Conservation (phyloP, 2,113 vertebrate genomes). For the Thamnophis sirtalis region DNA sequence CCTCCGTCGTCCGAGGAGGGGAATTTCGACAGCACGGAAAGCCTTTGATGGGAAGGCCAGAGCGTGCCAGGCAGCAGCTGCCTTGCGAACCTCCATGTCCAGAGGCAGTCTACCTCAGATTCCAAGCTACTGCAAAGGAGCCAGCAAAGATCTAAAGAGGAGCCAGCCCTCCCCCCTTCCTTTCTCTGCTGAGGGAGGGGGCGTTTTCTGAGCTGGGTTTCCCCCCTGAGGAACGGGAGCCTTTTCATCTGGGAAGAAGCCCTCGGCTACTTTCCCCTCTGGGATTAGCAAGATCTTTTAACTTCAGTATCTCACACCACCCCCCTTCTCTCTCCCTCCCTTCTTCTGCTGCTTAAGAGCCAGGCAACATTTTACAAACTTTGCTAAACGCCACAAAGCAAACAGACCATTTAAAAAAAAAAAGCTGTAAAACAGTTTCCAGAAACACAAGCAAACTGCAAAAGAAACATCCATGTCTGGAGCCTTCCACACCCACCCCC, state of each 20-base stretch:
- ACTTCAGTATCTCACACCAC: no score
- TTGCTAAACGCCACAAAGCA: not conserved
- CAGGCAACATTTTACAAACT: not conserved
- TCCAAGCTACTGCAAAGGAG: not conserved
- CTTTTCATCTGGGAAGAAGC: not conserved
- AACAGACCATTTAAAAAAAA: not conserved
- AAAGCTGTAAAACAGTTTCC: not conserved
- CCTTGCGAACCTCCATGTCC: not conserved
- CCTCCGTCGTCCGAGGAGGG: not conserved
- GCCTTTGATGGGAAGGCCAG: not conserved
- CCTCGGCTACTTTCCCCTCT: not conserved
- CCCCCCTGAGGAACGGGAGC: not conserved
- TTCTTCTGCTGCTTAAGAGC: not conserved
- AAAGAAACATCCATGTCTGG: not conserved
- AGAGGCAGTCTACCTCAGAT: not conserved
- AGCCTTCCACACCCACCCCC: no score
- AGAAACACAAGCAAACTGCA: not conserved
- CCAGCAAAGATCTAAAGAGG: not conserved
- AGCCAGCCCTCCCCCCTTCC: not conserved
- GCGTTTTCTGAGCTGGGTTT: not conserved
- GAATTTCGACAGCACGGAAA: not conserved
- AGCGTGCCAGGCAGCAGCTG: not conserved
- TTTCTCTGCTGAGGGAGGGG: not conserved
- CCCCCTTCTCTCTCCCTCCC: no score
- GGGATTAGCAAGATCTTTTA: not conserved